Evolutionary conservation across 2,113 vertebrate genomes (phyloP).

Genomic region (Trinectes maculatus): DNA sequence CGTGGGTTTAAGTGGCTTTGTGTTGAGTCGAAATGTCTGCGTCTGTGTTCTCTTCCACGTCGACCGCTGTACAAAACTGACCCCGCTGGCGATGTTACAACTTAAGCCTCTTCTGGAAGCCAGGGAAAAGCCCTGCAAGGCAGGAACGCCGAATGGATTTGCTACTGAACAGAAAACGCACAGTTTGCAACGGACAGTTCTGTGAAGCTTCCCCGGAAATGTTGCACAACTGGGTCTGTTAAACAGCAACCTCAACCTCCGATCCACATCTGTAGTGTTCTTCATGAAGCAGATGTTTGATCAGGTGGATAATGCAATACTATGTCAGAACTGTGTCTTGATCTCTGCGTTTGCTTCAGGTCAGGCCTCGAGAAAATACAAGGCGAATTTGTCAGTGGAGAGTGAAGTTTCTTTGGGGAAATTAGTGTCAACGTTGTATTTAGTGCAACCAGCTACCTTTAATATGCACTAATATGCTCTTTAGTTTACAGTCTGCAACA

Average conservation of each 20-base stretch:
- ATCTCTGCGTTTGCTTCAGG: constrained; percentile 3
- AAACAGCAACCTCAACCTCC: constrained; percentile 7
- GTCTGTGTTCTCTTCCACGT: constrained; percentile 65
- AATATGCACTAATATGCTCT: too few relatives aligned
- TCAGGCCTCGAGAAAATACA: neutral
- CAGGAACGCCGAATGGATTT: constrained; percentile 60
- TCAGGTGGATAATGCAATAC: too few relatives aligned
- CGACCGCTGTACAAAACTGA: constrained; percentile 62
- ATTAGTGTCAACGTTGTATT: constrained; percentile 21
- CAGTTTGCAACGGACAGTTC: constrained; percentile 51
- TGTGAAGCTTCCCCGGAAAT: constrained; percentile 38
- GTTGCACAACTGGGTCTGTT: too few relatives aligned
- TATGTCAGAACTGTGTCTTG: constrained; percentile 22
- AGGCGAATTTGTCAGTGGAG: constrained; percentile 10
- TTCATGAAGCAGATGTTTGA: constrained; percentile 58
- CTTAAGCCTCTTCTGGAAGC: constrained; percentile 74
- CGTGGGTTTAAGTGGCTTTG: constrained; percentile 58
- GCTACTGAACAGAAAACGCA: constrained; percentile 47
- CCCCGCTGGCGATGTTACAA: constrained; percentile 67
- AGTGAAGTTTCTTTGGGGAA: neutral
- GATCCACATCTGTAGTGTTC: constrained; percentile 24
- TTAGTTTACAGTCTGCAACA: too few relatives aligned
- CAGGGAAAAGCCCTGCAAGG: constrained; percentile 65
- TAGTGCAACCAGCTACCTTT: constrained; percentile 46
- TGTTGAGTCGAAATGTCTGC: constrained; percentile 57